A percentile compares a stretch with the other conserved stretches of the same genome.
Conservation (phyloP, 1,140 invertebrate species). For the Xylocopa sonorina region DNA sequence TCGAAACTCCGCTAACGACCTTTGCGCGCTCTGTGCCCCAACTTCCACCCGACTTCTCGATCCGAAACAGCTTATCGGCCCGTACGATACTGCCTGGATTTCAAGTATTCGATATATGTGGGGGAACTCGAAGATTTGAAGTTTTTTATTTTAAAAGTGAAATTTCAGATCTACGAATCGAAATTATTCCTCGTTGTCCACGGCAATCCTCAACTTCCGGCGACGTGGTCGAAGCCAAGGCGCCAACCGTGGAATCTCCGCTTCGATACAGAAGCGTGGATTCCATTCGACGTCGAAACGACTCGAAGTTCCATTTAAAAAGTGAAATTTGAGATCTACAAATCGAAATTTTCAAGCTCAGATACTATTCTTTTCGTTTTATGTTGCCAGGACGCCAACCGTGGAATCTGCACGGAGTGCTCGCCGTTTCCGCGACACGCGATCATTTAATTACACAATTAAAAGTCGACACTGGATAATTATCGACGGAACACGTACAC, state of each 20-base stretch:
- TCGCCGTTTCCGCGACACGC: neutral
- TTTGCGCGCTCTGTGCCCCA: constrained; percentile 66
- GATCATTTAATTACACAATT: neutral
- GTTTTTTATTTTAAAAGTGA: no score
- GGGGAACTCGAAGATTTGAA: no score
- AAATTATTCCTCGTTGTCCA: no score
- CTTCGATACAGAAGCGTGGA: constrained; percentile 13
- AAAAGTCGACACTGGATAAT: neutral
- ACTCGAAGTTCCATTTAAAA: neutral
- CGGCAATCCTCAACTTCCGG: no score
- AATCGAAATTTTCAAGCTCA: no score
- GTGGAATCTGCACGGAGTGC: no score
- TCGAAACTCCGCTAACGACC: constrained; percentile 78
- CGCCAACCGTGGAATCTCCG: no score
- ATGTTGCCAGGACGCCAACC: no score
- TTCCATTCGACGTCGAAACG: neutral
- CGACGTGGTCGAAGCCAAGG: no score
- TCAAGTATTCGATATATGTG: constrained; percentile 56
- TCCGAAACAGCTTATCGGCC: constrained; percentile 53
- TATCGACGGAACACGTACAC: neutral
- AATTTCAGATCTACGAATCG: no score
- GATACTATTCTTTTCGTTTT: no score
- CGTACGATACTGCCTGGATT: constrained; percentile 41
- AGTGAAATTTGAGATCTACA: no score
- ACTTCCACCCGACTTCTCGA: constrained; percentile 48